These are phyloP conservation scores for Protobothrops mucrosquamatus DNA, from an alignment of 2,113 vertebrate genomes.

Conservation along the genomic window DNA sequence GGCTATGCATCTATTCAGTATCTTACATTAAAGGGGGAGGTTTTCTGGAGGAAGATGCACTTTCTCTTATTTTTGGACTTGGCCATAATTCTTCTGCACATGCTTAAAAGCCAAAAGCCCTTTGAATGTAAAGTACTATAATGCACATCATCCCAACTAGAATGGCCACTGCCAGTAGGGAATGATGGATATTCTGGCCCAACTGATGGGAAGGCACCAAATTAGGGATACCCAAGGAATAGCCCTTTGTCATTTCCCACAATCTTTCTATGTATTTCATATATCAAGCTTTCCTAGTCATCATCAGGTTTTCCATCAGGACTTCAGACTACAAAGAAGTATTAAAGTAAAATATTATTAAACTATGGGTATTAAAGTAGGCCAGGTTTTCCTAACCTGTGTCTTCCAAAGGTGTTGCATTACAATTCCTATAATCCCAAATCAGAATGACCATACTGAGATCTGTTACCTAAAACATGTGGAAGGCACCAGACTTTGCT, in stretches of 20 bases:
- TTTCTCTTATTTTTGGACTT: not conserved
- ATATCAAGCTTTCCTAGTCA: not conserved
- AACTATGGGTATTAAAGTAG: not conserved
- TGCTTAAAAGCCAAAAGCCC: not conserved
- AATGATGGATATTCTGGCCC: not conserved
- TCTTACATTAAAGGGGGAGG: not conserved
- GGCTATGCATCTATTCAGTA: not conserved
- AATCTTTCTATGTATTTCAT: not conserved
- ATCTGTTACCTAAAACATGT: not conserved
- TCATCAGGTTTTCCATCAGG: not conserved
- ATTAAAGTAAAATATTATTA: not conserved
- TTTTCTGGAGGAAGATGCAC: not conserved
- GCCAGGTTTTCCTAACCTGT: not conserved
- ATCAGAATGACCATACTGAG: not conserved
- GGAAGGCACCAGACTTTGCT: not conserved
- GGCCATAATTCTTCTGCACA: not conserved
- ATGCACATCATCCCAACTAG: not conserved
- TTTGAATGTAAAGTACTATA: not conserved
- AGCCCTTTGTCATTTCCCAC: not conserved
- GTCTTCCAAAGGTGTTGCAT: not conserved
- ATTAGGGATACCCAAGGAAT: not conserved
- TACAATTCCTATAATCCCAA: not conserved
- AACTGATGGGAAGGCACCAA: not conserved
- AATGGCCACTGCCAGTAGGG: not conserved
- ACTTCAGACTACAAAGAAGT: not conserved